These are phyloP conservation scores for Cephus pygmeus DNA, from an alignment of 2,888 invertebrate genomes.

Conservation along the genomic window DNA sequence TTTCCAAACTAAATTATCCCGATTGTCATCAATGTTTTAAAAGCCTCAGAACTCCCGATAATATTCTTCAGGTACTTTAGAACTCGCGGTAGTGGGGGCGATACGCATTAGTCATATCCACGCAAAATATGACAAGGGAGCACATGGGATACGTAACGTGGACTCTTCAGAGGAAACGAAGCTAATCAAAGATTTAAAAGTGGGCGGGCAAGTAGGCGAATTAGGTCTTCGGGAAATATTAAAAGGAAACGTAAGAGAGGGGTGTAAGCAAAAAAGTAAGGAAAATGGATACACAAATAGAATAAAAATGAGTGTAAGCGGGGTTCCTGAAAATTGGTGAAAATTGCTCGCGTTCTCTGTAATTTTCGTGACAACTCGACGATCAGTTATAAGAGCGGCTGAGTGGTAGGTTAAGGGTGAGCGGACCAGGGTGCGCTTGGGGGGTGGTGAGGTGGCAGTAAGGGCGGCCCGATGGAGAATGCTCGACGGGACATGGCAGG, in stretches of 20 bases:
- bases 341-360: neutral
- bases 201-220: neutral
- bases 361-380: constrained; percentile 6
- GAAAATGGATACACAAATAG: neutral
- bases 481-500: neutral
- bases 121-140: neutral
- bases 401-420: neutral
- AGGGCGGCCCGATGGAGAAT: neutral
- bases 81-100: no score
- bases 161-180: neutral
- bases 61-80: neutral
- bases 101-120: neutral
- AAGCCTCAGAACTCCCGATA: neutral
- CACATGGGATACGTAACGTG: neutral
- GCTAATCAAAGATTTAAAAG: neutral
- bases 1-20: neutral
- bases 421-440: neutral
- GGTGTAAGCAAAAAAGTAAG: neutral
- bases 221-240: neutral
- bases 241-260: neutral
- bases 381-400: neutral
- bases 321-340: constrained; percentile 1
- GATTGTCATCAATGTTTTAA: neutral
- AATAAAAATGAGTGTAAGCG: neutral
- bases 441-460: neutral